Evolutionary conservation across 1,140 invertebrate species (phyloP).

Genomic region (Conus betulinus): DNA sequence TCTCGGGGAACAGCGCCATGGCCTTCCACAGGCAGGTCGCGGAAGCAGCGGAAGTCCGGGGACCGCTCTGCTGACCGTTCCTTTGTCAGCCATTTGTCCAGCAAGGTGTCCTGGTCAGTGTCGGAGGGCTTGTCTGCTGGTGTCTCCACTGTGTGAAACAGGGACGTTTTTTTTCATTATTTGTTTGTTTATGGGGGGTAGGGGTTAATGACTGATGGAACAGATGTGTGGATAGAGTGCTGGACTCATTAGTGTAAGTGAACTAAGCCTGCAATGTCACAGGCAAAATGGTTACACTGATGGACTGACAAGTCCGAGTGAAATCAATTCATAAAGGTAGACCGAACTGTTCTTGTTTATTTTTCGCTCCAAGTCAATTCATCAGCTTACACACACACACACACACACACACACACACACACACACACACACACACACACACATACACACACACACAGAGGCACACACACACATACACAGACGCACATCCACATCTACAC

Average conservation of each 20-base stretch:
- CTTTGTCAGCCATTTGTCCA: neutral
- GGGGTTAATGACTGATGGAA: neutral
- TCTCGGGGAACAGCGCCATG: conserved; percentile 83
- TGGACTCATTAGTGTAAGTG: too few relatives aligned
- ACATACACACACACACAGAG: neutral
- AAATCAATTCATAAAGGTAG: too few relatives aligned
- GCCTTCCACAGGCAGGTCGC: conserved; percentile 87
- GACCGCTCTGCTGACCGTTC: neutral
- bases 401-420: neutral
- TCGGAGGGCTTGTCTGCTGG: neutral
- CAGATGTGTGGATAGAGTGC: too few relatives aligned
- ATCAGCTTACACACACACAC: too few relatives aligned
- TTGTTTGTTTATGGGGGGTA: neutral
- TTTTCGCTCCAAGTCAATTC: too few relatives aligned
- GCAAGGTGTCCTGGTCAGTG: neutral
- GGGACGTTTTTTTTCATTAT: neutral
- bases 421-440: neutral
- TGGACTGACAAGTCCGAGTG: too few relatives aligned
- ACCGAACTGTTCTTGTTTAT: too few relatives aligned
- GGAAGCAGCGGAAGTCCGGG: conserved; percentile 80
- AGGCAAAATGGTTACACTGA: too few relatives aligned
- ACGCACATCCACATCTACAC: neutral
- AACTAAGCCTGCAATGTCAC: too few relatives aligned
- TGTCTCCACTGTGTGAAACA: neutral
- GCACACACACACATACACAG: neutral